Conservation (phyloP, 1,140 invertebrate genomes). For the Vollenhovia emeryi region DNA sequence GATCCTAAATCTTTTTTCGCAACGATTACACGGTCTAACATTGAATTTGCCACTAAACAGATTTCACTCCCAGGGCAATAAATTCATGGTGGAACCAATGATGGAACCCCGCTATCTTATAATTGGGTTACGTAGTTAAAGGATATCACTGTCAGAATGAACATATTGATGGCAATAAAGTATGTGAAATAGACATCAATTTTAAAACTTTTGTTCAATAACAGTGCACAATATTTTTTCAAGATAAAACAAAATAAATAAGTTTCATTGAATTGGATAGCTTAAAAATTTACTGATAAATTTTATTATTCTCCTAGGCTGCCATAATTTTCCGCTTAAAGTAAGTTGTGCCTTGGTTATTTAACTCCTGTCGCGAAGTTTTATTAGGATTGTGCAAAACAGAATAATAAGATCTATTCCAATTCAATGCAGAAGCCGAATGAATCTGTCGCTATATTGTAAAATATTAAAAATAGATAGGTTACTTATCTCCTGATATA, state of each 20-base stretch:
- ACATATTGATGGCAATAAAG: background rate
- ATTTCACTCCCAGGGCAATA: no score
- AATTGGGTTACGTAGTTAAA: background rate
- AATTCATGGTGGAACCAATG: no score
- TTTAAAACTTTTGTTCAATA: background rate
- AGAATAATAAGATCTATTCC: constrained; percentile 80
- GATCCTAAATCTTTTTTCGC: no score
- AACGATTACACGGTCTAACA: no score
- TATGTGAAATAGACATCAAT: background rate
- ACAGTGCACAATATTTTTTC: background rate
- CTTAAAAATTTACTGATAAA: constrained; percentile 20
- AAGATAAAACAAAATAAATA: background rate
- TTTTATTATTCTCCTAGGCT: constrained; percentile 71
- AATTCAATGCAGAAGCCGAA: constrained; percentile 75
- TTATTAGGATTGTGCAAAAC: constrained; percentile 71
- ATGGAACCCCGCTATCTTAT: no score
- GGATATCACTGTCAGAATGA: background rate
- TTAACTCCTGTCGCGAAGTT: constrained; percentile 78
- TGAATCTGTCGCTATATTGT: background rate
- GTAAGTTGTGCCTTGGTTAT: constrained; percentile 72
- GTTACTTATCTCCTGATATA: background rate
- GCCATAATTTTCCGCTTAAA: constrained; percentile 75
- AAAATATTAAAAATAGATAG: background rate
- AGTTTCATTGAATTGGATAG: background rate
- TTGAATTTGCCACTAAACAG: no score